Percentiles rank a stretch among this genome's conserved stretches.
Evolutionary conservation across 2,888 invertebrate genomes (phyloP).

Genomic region (Nysson spinosus): DNA sequence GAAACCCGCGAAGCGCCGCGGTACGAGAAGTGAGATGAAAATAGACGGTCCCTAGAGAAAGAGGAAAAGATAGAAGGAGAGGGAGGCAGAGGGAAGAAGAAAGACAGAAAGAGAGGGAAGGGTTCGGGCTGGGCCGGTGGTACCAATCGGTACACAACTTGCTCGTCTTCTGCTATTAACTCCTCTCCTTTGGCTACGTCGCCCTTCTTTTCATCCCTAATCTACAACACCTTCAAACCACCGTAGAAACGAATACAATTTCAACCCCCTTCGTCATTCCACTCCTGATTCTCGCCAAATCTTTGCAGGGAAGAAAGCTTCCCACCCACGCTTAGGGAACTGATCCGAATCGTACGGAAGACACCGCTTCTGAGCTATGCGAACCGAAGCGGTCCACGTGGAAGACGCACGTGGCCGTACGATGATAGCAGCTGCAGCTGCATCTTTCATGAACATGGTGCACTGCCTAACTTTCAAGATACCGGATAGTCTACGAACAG

Average conservation of each 20-base stretch:
- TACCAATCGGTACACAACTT: no score
- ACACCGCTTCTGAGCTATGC: constrained; percentile 20
- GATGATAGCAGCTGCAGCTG: constrained; percentile 36
- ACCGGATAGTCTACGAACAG: not conserved
- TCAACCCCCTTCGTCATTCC: no score
- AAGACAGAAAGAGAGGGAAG: not conserved
- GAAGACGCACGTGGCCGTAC: constrained; percentile 60
- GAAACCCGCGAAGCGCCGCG: constrained; percentile 62
- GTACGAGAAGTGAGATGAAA: constrained; percentile 70
- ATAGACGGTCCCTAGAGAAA: constrained; percentile 65
- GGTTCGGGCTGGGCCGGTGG: no score
- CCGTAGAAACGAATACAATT: no score
- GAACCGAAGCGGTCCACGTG: constrained; percentile 52
- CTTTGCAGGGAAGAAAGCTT: not conserved
- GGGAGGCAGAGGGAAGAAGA: constrained; percentile 13
- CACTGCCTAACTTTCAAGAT: not conserved
- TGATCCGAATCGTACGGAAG: not conserved
- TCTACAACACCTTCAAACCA: no score
- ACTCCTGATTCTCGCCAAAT: no score
- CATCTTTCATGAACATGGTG: constrained; percentile 8
- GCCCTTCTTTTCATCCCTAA: no score
- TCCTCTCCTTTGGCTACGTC: no score
- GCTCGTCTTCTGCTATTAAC: no score
- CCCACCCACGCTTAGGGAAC: not conserved
- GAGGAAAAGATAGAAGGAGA: not conserved